Evolutionary conservation across 2,113 vertebrate genomes (phyloP), one percentile per base, ranked within the genome.

Genomic region (Nycticorax nycticorax): DNA sequence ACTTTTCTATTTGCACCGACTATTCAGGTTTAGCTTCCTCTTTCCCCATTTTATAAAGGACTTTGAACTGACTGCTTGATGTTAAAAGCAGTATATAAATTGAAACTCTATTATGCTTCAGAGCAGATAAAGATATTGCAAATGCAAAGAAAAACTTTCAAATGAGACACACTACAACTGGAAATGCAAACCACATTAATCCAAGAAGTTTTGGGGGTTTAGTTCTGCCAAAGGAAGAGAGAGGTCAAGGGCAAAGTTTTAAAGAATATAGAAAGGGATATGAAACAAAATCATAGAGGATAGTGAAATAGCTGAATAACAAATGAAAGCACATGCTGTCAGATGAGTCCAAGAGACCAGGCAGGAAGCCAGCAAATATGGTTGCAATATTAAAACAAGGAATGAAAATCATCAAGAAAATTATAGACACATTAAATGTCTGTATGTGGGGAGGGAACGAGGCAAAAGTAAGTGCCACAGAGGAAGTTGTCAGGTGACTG

Each of bases 41-140:
- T 96, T 84, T 73, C n/a, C 72, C 59, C 57, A 85, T 94, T 96
- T 96, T 92, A 89, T 89, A 87, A 91, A 94, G 93, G 83, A 94
- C 80, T 97, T 96, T 92, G 81, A 97, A 96, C 95, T 94, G 60
- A 72, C 93, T 95, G 80, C 76, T 96, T 87, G 85, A 90, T 94
- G 74, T 91, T 96, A 95, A 96, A 97, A 98, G 60, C 77, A 93
- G 19, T 73, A 33, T 93, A 93, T 89, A 95, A 95, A 97, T 93
- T 96, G 89, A 88, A 97, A 90, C 15, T 69, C 55, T 93, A 94
- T 96, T 97, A 92, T 92, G 81, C 91, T 97, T 95, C 90, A 95
- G 92, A 92, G 79, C 41, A 97, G 89, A 97, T 96, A 96, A 96
- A 97, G 94, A 95, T 90, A 93, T 68, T 97, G 71, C 76, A 97